Evolutionary conservation across 1,140 invertebrate species (phyloP).

Genomic region (Platyura marginata): DNA sequence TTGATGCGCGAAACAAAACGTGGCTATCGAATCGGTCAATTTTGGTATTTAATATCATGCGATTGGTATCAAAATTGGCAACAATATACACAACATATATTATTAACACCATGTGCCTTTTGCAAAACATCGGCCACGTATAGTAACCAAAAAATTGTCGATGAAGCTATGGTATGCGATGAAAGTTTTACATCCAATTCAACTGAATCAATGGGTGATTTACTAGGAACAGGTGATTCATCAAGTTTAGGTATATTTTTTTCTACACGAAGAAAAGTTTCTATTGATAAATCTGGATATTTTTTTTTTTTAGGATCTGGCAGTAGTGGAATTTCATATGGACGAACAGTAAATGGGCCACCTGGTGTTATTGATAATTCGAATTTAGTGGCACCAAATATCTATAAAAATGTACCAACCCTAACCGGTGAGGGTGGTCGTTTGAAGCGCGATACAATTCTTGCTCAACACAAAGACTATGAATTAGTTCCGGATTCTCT

Average conservation of each 20-base stretch:
- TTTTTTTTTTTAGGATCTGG: constrained; percentile 26
- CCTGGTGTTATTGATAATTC: constrained; percentile 68
- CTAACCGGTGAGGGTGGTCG: constrained; percentile 76
- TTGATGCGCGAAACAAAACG: constrained; percentile 51
- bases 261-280: constrained; percentile 2
- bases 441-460: constrained; percentile 44
- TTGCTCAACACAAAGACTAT: constrained; percentile 59
- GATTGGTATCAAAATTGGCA: constrained; percentile 72
- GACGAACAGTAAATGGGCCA: constrained; percentile 19
- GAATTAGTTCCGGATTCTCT: constrained; percentile 65
- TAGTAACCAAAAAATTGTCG: constrained; percentile 7
- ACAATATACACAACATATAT: constrained; percentile 38
- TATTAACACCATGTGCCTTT: constrained; percentile 18
- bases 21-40: constrained; percentile 55
- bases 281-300: background rate
- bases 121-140: constrained; percentile 10
- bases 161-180: constrained; percentile 39
- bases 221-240: constrained; percentile 32
- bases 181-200: constrained; percentile 41
- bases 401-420: constrained; percentile 38
- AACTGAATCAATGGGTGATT: constrained; percentile 37
- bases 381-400: constrained; percentile 37
- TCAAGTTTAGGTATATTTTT: too few relatives aligned
- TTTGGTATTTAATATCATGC: constrained; percentile 69
- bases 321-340: constrained; percentile 34